A percentile compares a stretch with the other conserved stretches of the same genome.
Evolutionary conservation across 2,113 vertebrate genomes (phyloP).

Genomic region (Lontra canadensis): DNA sequence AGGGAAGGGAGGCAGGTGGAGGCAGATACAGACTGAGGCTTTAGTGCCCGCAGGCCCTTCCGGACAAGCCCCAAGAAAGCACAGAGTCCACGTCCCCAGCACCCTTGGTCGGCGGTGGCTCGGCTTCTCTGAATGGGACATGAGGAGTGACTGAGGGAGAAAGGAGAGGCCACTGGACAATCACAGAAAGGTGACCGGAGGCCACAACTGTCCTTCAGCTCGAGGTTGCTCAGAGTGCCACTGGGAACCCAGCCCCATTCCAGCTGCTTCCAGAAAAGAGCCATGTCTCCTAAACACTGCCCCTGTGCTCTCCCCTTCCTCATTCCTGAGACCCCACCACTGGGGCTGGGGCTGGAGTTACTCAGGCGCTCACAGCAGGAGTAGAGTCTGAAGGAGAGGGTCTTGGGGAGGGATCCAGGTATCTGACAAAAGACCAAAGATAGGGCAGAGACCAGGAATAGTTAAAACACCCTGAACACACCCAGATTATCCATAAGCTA

Average conservation of each 20-base stretch:
- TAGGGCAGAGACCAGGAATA: neutral
- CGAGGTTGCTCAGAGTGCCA: neutral
- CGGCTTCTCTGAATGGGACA: neutral
- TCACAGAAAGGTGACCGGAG: neutral
- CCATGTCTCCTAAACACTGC: neutral
- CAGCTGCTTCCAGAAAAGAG: neutral
- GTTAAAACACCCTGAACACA: neutral
- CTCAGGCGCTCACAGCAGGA: neutral
- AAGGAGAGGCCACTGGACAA: neutral
- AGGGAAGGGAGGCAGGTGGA: neutral
- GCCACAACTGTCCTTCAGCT: neutral
- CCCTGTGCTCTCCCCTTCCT: neutral
- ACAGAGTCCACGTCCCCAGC: neutral
- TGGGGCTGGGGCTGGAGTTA: neutral
- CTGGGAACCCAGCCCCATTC: neutral
- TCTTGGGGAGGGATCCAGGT: neutral
- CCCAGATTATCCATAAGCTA: too few species aligned
- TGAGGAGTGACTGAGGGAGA: neutral
- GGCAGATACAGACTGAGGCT: neutral
- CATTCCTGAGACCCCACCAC: neutral
- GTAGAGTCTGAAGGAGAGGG: neutral
- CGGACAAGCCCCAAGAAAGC: neutral
- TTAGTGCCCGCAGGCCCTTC: neutral
- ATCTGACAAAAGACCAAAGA: neutral
- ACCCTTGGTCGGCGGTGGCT: accelerated